These are phyloP conservation scores for Octonoba sinensis DNA, from an alignment of 2,888 invertebrate species.

Conservation along the genomic window DNA sequence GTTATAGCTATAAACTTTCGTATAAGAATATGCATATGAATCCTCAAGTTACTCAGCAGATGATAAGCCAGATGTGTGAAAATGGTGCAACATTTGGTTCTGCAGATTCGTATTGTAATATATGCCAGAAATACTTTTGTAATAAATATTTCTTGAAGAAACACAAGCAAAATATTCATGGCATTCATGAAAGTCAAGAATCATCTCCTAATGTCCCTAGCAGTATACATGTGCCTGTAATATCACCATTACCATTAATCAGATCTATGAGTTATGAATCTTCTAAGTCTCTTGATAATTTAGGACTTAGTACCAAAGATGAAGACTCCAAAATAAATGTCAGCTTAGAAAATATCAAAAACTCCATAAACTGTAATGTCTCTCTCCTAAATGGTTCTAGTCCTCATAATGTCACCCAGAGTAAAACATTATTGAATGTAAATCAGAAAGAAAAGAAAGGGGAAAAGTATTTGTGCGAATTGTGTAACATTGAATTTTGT, in stretches of 20 bases:
- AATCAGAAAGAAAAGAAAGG: conserved; percentile 40
- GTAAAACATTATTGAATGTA: conserved; percentile 26
- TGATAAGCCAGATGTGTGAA: conserved; percentile 53
- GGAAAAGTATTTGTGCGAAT: conserved; percentile 71
- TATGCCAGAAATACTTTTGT: conserved; percentile 77
- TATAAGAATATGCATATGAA: conserved; percentile 49
- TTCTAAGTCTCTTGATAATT: conserved; percentile 32
- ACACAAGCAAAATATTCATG: conserved; percentile 80
- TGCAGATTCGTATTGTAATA: conserved; percentile 70
- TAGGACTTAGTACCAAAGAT: conserved; percentile 41
- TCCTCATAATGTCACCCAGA: conserved; percentile 35
- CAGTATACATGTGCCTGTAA: conserved; percentile 63
- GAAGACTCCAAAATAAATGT: conserved; percentile 56
- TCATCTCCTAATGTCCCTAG: conserved; percentile 30
- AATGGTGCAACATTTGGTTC: conserved; percentile 56
- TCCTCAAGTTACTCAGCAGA: conserved; percentile 42
- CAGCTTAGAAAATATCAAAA: conserved; percentile 54
- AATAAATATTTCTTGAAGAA: conserved; percentile 78
- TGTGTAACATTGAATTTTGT: conserved; percentile 77
- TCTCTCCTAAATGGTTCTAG: conserved; percentile 58
- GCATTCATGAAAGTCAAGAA: conserved; percentile 70
- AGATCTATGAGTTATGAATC: conserved; percentile 28
- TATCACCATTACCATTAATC: conserved; percentile 50
- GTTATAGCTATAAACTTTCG: conserved; percentile 27
- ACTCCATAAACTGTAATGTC: conserved; percentile 37